Base-by-base conservation (phyloP, 2,113 vertebrate genomes). In the Lucifuga dentata region DNA sequence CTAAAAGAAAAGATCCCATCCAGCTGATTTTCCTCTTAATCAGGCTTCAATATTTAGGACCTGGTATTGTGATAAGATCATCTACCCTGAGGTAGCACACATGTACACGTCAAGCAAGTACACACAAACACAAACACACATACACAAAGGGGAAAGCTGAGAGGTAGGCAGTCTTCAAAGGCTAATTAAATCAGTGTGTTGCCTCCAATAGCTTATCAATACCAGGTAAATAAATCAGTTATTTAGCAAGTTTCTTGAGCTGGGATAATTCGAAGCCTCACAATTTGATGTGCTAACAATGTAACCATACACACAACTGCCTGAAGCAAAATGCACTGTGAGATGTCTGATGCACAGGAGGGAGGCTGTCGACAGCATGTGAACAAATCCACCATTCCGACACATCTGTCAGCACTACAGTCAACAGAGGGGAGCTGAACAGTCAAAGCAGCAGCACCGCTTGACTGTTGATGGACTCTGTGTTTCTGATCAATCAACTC, bases 111-210 rank as follows among this genome's bases (percentile, higher is more conserved):
- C 26, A 29, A 3, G 7, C 26, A 29, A 3, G 7, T 7, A 29
- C 5, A 23, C 33, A 56, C 33, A 78, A 57, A 74, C 32, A 57
- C 41, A 38, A 45, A 53, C 12, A 5, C 52, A 50, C 12, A 44
- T 19, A 39, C 35, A 56, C 1, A 13, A 60, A 20, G 53, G 50
- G 44, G 46, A 65, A 51, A 68, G 63, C 61, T 58, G 52, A 77
- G 66, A 78, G 59, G 68, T 66, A 64, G 58, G 58, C 56, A 56
- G 67, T 70, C 70, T 65, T 71, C 36, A 62, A 81, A 80, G 70
- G 71, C 11, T 80, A 85, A 86, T 85, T 81, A 86, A 88, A 80
- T 89, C 68, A 82, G 50, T 68, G 69, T 82, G 80, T 77, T 81
- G 64, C 76, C 80, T 81, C 76, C 74, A 80, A 80, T 65, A 49